Percentiles rank a stretch among this genome's conserved stretches.
Evolutionary conservation across 2,113 vertebrate genomes (phyloP).

Genomic region (Cololabis saira): DNA sequence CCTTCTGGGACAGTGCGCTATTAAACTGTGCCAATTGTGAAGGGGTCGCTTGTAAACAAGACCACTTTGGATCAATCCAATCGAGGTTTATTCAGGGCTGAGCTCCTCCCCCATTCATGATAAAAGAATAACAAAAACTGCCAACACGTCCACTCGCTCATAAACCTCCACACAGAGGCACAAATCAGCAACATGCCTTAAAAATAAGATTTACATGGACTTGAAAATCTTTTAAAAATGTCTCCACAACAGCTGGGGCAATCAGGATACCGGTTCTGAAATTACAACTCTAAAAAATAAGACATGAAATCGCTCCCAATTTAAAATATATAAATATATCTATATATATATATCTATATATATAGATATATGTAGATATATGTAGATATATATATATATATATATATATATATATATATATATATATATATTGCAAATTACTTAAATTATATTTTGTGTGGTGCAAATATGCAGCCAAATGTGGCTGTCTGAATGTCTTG

Average conservation of each 20-base stretch:
- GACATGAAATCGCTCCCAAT: neutral
- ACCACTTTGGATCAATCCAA: conserved; percentile 80
- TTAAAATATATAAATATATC: neutral
- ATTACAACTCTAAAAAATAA: too few species aligned
- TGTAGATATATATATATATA: too few species aligned
- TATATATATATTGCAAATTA: neutral
- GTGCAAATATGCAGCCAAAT: neutral
- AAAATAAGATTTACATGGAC: neutral
- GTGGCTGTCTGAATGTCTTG: neutral
- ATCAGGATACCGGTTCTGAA: too few species aligned
- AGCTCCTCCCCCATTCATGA: conserved; percentile 47
- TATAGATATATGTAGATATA: too few species aligned
- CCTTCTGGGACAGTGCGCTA: conserved; percentile 77
- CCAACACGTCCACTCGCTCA: conserved; percentile 25
- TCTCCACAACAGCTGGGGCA: neutral
- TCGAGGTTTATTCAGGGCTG: conserved; percentile 67
- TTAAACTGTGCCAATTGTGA: conserved; percentile 77
- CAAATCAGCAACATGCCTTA: neutral
- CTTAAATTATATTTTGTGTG: neutral
- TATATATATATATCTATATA: too few species aligned
- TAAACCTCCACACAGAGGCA: conserved; percentile 17
- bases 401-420: too few species aligned
- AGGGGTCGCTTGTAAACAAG: conserved; percentile 77
- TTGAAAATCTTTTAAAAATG: neutral
- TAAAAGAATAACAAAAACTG: conserved; percentile 37